Conservation (phyloP, 2,797 vertebrate species). For the Phrynocephalus vlangalii region DNA sequence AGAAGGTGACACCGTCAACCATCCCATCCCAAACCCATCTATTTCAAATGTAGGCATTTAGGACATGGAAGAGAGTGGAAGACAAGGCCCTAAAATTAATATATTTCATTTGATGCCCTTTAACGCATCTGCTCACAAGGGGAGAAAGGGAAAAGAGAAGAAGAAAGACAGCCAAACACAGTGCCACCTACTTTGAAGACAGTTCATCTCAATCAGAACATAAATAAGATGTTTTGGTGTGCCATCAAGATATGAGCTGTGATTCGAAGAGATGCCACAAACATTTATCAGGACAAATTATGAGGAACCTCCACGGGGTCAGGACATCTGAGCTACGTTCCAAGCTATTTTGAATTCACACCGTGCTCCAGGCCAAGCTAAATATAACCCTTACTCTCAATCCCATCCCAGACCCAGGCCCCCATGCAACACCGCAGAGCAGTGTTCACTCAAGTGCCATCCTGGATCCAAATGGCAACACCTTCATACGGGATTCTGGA, state of each 20-base stretch:
- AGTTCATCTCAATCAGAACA: too few species aligned
- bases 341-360: conserved; percentile 8
- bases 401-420: neutral
- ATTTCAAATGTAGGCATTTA: neutral
- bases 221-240: neutral
- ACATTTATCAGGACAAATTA: neutral
- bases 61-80: neutral
- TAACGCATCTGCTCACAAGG: too few species aligned
- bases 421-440: neutral
- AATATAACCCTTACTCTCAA: conserved; percentile 50
- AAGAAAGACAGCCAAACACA: neutral
- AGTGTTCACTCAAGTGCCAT: too few species aligned
- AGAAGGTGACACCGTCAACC: too few species aligned
- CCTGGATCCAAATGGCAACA: too few species aligned
- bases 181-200: too few species aligned
- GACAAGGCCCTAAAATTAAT: neutral
- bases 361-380: conserved; percentile 39
- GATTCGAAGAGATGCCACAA: neutral
- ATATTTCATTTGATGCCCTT: neutral
- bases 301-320: conserved; percentile 41
- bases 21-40: neutral
- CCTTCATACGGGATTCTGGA: too few species aligned
- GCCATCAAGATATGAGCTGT: too few species aligned
- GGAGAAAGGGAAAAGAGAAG: neutral
- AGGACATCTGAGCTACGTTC: conserved; percentile 55